phyloP scores from a whole-genome alignment of 2,797 vertebrate species.

The Acrossocheilus fasciatus region DNA sequence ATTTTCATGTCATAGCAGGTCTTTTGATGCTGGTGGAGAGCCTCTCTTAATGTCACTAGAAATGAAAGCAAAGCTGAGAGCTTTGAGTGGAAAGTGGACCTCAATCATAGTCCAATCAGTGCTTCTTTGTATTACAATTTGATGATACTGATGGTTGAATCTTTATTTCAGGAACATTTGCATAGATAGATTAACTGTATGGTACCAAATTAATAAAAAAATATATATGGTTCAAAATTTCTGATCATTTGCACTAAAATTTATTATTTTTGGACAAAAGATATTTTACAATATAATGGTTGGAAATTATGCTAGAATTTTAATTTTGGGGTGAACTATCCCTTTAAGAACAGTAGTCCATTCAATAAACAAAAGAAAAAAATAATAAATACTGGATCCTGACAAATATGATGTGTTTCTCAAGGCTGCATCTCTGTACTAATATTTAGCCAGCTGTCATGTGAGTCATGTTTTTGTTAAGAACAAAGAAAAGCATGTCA shows the following conservation, averaged over 20 bases:
- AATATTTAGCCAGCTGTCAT: background rate
- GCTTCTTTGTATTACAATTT: background rate
- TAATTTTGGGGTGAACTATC: background rate
- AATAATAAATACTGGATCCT: background rate
- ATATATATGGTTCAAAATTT: background rate
- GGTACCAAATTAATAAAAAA: no score
- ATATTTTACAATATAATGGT: background rate
- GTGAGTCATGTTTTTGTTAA: background rate
- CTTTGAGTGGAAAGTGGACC: slow-evolving; percentile 1
- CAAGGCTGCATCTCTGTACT: background rate
- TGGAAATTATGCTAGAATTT: background rate
- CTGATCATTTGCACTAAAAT: background rate
- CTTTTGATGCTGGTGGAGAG: slow-evolving; percentile 4
- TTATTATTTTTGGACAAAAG: background rate
- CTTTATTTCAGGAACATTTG: background rate
- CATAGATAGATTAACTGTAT: background rate
- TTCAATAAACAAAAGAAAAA: background rate
- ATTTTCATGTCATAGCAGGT: background rate
- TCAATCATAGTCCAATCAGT: background rate
- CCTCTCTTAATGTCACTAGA: background rate
- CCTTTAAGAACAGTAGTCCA: background rate
- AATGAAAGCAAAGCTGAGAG: background rate
- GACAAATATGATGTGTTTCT: background rate
- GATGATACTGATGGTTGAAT: background rate
- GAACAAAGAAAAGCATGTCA: background rate